These are phyloP conservation scores for Trachelus iudaicus DNA, from an alignment of 2,888 invertebrate species.

Conservation along the genomic window DNA sequence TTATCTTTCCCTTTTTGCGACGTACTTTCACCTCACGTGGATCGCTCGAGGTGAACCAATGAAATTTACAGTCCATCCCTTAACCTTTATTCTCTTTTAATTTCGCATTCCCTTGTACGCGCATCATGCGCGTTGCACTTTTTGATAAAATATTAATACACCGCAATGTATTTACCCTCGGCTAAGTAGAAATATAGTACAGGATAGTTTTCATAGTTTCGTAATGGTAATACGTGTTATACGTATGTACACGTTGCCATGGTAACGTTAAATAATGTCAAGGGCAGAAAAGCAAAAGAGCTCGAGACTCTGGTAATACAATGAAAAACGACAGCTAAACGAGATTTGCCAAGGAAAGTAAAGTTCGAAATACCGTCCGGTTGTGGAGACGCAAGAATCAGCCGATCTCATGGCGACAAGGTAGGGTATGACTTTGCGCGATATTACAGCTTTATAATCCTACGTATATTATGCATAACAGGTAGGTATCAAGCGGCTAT, in stretches of 20 bases:
- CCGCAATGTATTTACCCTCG: neutral
- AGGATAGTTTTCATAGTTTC: neutral
- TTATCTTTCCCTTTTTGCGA: neutral
- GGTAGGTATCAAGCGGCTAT: conserved; percentile 30
- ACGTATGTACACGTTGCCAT: neutral
- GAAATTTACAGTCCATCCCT: neutral
- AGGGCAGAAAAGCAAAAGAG: neutral
- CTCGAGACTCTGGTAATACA: neutral
- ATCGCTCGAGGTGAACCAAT: neutral
- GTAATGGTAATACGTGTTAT: neutral
- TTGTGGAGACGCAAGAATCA: neutral
- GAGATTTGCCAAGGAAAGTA: neutral
- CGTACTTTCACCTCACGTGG: neutral
- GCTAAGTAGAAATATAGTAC: neutral
- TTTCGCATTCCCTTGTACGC: neutral
- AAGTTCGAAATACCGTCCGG: neutral
- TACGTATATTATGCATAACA: conserved; percentile 5
- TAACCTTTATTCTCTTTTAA: neutral
- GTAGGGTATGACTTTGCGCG: neutral
- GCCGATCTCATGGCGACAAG: neutral
- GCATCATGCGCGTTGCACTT: neutral
- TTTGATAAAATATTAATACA: neutral
- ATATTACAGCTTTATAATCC: conserved; percentile 5
- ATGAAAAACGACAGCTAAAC: neutral
- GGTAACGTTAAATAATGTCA: neutral